Base-by-base conservation (phyloP, 2,113 vertebrate genomes). In the Chauna torquata region DNA sequence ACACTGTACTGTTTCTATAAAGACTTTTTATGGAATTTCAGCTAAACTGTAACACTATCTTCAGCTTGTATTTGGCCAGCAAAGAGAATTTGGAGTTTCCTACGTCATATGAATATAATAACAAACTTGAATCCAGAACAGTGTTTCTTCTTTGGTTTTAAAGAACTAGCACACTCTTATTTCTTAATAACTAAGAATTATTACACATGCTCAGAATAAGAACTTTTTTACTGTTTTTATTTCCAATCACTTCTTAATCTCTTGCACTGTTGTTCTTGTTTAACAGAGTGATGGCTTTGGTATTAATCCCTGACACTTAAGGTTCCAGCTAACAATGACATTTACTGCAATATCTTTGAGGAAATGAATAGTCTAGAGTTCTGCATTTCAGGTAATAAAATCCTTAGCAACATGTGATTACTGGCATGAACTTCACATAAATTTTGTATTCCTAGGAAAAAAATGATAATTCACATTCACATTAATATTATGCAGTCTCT, bases 401-500 rank as follows among this genome's bases (percentile, higher is more conserved):
- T 55, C 38, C 30, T 83, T 80, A 84, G 62, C 52, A 94, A 42
- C 3, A 4, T 90, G 54, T 85, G 50, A 85, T 74, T 94, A 91
- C 91, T 87, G 49, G 44, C 64, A 50, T 75, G 22, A 88, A 84
- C 34, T 79, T 59, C 17, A 96, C 40, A 61, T 8, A 75, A 36
- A 81, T 95, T 97, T 96, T 91, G 42, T 54, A 55, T 50, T 95
- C 83, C 94, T 59, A 42, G 81, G 70, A 75, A 74, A 45, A 82
- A 86, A 92, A 44, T 7, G 24, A 38, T 77, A 16, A 94, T 88
- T 97, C 59, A 49, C 54, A 15, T 84, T 75, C 95, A 94, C 66
- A 86, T 90, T 92, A 69, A 44, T 66, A 70, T 88, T 97, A 90
- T 92, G 76, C 50, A 90, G 68, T 90, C 88, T 84, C 83, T 54